Conservation (phyloP, 2,113 vertebrate genomes). For the Triplophysa siluroides region DNA sequence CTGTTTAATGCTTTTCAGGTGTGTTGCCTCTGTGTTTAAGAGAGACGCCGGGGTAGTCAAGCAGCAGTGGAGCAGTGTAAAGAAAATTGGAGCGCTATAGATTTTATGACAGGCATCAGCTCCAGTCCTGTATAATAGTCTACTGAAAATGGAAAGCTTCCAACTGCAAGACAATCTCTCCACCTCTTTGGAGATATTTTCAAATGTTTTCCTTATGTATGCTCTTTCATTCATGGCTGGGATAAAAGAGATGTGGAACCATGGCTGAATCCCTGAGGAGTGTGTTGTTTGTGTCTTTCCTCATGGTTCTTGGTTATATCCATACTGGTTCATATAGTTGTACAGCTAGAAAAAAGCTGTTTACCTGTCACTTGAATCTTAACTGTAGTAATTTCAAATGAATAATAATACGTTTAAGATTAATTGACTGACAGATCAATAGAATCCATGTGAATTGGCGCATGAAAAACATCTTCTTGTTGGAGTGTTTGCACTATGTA, state of each 20-base stretch:
- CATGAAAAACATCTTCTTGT: too few species aligned
- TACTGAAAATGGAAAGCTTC: neutral
- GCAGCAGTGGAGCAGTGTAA: neutral
- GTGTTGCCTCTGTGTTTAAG: neutral
- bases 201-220: slow-evolving; percentile 14
- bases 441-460: too few species aligned
- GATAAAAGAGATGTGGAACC: neutral
- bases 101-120: slow-evolving; percentile 29
- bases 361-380: neutral
- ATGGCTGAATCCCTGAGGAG: slow-evolving; percentile 19
- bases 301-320: neutral
- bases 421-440: too few species aligned
- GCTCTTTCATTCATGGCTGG: neutral
- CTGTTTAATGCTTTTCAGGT: slow-evolving; percentile 31
- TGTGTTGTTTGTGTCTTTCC: neutral
- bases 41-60: neutral
- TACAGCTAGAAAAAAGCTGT: neutral
- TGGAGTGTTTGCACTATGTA: too few species aligned
- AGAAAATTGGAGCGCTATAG: slow-evolving; percentile 21
- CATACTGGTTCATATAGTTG: neutral
- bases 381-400: too few species aligned
- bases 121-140: neutral
- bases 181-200: neutral
- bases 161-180: slow-evolving; percentile 9
- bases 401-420: too few species aligned